Percentiles rank a stretch among this genome's conserved stretches.
phyloP scores from a whole-genome alignment of 2,113 vertebrate genomes.

The Nothocercus nigrocapillus region DNA sequence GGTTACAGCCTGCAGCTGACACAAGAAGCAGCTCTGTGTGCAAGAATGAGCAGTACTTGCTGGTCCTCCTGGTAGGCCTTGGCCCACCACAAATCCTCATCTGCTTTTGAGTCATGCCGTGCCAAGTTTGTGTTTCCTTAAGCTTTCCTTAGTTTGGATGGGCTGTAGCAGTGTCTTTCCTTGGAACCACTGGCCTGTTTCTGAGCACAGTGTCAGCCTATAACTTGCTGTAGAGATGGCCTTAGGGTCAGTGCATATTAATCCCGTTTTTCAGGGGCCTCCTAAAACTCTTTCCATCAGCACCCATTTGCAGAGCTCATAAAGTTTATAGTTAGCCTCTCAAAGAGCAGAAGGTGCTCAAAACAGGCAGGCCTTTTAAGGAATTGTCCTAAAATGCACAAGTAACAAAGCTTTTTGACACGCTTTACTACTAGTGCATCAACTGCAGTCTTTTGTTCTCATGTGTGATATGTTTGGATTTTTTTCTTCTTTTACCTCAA shows the following conservation, averaged over 20 bases:
- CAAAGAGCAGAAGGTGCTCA: neutral
- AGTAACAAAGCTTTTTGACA: neutral
- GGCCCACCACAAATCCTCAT: neutral
- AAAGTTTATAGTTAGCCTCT: neutral
- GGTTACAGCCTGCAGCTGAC: neutral
- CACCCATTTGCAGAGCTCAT: accelerated
- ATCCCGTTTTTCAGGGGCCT: neutral
- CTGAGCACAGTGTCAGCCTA: neutral
- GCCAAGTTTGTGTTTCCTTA: neutral
- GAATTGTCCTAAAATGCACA: neutral
- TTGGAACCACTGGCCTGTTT: neutral
- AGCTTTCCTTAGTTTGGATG: neutral
- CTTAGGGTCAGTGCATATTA: neutral
- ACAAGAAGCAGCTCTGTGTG: neutral
- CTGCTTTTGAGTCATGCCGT: neutral
- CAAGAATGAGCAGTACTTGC: neutral
- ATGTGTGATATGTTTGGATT: neutral
- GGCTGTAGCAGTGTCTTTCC: neutral
- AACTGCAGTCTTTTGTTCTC: neutral
- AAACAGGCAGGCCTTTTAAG: neutral
- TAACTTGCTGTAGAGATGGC: accelerated
- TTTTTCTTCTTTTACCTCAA: neutral
- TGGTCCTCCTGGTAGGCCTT: neutral
- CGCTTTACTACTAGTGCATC: neutral
- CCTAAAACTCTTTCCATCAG: neutral